Base-by-base conservation (phyloP, 2,113 vertebrate species). In the Rynchops niger region DNA sequence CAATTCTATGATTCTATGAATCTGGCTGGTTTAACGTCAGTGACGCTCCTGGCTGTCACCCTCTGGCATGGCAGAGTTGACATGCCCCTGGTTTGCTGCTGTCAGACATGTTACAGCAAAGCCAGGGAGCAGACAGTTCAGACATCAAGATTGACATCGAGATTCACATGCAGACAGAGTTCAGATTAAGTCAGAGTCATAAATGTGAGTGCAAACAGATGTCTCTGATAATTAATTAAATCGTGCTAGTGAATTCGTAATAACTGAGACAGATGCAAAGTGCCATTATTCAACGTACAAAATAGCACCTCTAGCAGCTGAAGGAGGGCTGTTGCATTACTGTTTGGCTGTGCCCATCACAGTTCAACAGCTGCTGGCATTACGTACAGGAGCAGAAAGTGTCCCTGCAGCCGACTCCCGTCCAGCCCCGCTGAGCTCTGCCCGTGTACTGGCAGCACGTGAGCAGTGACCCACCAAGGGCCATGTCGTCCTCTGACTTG, bases 151-250 rank as follows among this genome's bases (percentile, higher is more conserved):
- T 2, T 76, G 77, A 50, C 66, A 55, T 43, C 0, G 6, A 50
- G 56, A 84, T 86, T 85, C 55, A 25, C 43, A 74, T 78, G 78
- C 93, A 74, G 69, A 61, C 16, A 74, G 83, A 61, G 88, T 94
- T 96, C 90, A 90, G 58, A 70, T 40, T 78, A 47, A 73, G 34
- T 15, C 29, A 9, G 55, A 49, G 56, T 83, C 89, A 90, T 84
- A 90, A 82, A 88, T 77, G 88, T 92, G 74, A 94, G 82, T 86
- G 71, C 85, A 59, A 95, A 88, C 95, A 91, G 73, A 88, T 96
- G 91, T 88, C 90, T 86, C 55, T 27, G 43, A 62, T 94, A 95
- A 96, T 96, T 95, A 95, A 89, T 94, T 65, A 95, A 92, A 74
- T 76, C 40, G 72, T 71, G 63, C 74, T 9, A 5, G 61, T 42